Evolutionary conservation across 2,113 vertebrate genomes (phyloP), one percentile per base, ranked within the genome.

Genomic region (Vimba vimba): DNA sequence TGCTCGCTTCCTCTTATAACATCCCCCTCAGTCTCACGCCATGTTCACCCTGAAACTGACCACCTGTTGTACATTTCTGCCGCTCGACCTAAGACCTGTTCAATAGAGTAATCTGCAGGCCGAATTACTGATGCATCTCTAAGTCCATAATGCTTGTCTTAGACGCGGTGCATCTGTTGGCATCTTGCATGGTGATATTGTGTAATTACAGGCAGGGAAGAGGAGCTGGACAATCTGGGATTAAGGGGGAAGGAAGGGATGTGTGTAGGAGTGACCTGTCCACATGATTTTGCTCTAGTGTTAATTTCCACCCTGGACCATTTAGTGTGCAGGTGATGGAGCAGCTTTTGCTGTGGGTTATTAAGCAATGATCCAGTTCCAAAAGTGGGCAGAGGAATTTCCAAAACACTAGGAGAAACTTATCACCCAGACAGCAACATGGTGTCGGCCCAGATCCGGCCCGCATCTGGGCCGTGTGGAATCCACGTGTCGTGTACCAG

Each of bases 121-220:
- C 68, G 89, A 83, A 87, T 92, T 86, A 85, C 86, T 86, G 74
- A 88, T 89, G 90, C 86, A 83, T 90, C 89, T 90, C 79, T 96
- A 94, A 94, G 94, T 92, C 92, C 92, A 93, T 94, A 95, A 96
- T 94, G 94, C 95, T 94, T 90, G 93, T 94, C 89, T 94, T 92
- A 94, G 94, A 94, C 88, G 3, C 89, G 62, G 91, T 94, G 94
- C 96, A 96, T 95, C 95, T 96, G 95, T 92, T 94, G 93, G 92
- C 92, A 92, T 96, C 81, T 95, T 94, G 88, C 90, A 89, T 83
- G 80, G 87, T 82, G 85, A 89, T 91, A 91, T 93, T 89, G 86
- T 92, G 93, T 96, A 94, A 96, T 96, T 95, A 95, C 91, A 93
- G 94, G 91, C 89, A 91, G 94, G 93, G 92, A 93, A 81, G 92